A percentile compares a stretch with the other conserved stretches of the same genome.
These are phyloP conservation scores for Myotis vivesi DNA, from an alignment of 2,797 vertebrate genomes.

Conservation along the genomic window DNA sequence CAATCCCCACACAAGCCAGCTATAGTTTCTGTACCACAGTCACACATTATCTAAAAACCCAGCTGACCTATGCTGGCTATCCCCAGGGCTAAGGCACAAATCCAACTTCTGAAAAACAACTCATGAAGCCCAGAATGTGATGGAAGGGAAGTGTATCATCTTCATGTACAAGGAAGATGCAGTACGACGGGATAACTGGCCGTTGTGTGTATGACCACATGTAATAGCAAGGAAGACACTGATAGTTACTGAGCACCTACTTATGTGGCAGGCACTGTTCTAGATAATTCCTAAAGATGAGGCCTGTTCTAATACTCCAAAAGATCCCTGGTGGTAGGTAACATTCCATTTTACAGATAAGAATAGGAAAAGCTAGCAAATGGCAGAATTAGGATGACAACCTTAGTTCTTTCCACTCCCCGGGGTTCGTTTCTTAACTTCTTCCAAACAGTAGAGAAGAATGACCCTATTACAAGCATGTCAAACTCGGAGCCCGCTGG, in stretches of 20 bases:
- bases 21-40: not conserved
- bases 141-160: too few relatives aligned
- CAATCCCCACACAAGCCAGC: not conserved
- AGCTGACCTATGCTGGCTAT: not conserved
- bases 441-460: not conserved
- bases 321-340: not conserved
- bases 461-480: not conserved
- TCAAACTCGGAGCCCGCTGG: too few relatives aligned
- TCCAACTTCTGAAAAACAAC: not conserved
- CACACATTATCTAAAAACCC: not conserved
- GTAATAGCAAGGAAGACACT: not conserved
- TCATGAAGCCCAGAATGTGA: not conserved
- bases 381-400: not conserved
- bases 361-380: not conserved
- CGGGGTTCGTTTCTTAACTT: not conserved
- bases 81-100: not conserved
- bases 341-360: not conserved
- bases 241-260: not conserved
- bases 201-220: fast-evolving
- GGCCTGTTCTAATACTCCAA: not conserved
- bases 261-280: not conserved
- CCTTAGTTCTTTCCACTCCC: not conserved
- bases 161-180: not conserved
- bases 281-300: not conserved
- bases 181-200: not conserved